Percentiles rank a stretch among this genome's conserved stretches.
phyloP scores from a whole-genome alignment of 2,113 vertebrate species.

The Epinephelus fuscoguttatus region DNA sequence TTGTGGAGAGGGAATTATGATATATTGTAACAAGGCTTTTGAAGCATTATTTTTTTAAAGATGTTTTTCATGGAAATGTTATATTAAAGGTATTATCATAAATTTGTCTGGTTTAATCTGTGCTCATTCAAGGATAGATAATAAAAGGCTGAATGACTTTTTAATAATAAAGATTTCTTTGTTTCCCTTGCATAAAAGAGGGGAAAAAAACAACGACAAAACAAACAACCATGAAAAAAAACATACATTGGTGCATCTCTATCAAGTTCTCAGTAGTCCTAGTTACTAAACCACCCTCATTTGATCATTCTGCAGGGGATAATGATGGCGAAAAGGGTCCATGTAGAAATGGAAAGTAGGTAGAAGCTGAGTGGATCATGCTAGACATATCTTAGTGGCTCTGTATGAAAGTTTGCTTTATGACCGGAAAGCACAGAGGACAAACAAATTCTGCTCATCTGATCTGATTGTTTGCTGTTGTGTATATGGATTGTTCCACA shows the following conservation, averaged over 20 bases:
- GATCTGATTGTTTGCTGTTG: slow-evolving; percentile 66
- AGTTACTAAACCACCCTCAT: neutral
- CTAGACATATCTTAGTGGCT: slow-evolving; percentile 27
- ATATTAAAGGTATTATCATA: too few species aligned
- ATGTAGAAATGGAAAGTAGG: slow-evolving; percentile 18
- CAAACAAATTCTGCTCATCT: slow-evolving; percentile 62
- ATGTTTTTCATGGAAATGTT: neutral
- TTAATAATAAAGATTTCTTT: neutral
- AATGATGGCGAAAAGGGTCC: neutral
- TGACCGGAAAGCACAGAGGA: slow-evolving; percentile 42
- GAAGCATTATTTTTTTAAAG: too few species aligned
- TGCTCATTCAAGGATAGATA: too few species aligned
- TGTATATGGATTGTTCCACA: slow-evolving; percentile 65
- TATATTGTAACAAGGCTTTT: too few species aligned
- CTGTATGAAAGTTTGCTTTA: slow-evolving; percentile 53
- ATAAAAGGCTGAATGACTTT: too few species aligned
- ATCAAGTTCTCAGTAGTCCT: neutral
- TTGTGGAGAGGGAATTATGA: too few species aligned
- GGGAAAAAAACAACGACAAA: too few species aligned
- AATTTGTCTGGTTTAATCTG: too few species aligned
- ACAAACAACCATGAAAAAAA: too few species aligned
- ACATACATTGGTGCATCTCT: too few species aligned
- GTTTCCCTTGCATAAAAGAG: neutral
- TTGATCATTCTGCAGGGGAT: neutral
- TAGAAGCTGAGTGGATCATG: slow-evolving; percentile 20